Percentiles rank a stretch among this genome's conserved stretches.
Evolutionary conservation across 2,797 vertebrate genomes (phyloP).

Genomic region (Mareca penelope): DNA sequence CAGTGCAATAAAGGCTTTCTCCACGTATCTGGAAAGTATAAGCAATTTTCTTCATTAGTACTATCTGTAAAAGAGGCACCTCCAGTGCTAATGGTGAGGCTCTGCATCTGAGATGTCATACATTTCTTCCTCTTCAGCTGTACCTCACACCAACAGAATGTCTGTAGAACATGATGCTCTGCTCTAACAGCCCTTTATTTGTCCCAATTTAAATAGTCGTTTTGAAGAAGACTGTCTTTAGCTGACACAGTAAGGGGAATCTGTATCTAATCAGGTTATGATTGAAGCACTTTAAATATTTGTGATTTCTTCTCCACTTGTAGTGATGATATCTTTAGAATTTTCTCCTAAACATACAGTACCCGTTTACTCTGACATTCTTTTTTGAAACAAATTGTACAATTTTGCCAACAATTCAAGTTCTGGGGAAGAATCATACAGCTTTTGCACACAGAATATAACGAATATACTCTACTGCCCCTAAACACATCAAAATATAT

Average conservation of each 20-base stretch:
- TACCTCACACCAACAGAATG: background rate
- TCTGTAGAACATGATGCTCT: background rate
- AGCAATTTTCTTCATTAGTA: background rate
- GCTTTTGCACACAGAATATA: background rate
- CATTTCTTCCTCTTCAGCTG: background rate
- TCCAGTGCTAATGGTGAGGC: background rate
- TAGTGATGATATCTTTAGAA: background rate
- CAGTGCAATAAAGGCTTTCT: background rate
- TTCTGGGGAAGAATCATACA: background rate
- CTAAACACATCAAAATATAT: background rate
- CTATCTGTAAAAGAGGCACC: background rate
- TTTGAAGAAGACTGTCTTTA: rapidly evolving
- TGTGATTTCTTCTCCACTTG: background rate
- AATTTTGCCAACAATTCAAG: background rate
- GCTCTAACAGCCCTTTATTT: background rate
- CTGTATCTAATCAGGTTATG: background rate
- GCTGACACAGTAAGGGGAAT: background rate
- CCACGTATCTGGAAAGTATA: background rate
- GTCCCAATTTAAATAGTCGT: background rate
- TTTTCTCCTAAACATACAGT: background rate
- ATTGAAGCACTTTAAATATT: background rate
- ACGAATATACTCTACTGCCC: background rate
- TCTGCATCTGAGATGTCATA: background rate
- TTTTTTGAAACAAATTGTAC: background rate
- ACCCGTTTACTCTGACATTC: background rate